Evolutionary conservation across 2,113 vertebrate species (phyloP).

Genomic region (Aphelocoma coerulescens): DNA sequence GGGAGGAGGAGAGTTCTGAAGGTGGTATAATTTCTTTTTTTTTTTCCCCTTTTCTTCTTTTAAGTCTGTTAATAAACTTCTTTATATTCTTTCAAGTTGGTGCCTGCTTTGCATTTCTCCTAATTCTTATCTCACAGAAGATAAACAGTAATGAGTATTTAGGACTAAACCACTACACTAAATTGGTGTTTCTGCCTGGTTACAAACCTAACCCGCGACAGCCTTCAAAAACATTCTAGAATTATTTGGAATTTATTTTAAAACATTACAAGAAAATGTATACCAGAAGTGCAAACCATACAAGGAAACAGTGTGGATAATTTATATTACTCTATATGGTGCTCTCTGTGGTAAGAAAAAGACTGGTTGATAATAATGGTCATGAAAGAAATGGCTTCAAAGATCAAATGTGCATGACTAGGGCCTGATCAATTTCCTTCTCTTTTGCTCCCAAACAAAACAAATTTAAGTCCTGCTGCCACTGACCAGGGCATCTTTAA

Average conservation of each 20-base stretch:
- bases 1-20: too few relatives aligned
- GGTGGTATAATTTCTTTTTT: too few relatives aligned
- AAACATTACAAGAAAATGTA: background rate
- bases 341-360: background rate
- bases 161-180: too few relatives aligned
- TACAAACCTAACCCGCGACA: too few relatives aligned
- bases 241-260: background rate
- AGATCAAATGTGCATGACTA: background rate
- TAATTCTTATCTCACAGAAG: too few relatives aligned
- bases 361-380: background rate
- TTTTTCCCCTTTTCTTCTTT: too few relatives aligned
- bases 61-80: too few relatives aligned
- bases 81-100: too few relatives aligned
- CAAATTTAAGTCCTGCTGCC: background rate
- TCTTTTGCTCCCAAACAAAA: background rate
- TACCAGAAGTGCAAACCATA: background rate
- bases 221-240: background rate
- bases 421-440: background rate
- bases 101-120: too few relatives aligned
- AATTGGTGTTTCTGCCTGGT: too few relatives aligned
- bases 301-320: background rate
- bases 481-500: background rate
- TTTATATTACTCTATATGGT: background rate
- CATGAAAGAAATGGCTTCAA: background rate
- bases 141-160: too few relatives aligned